Percentiles rank a stretch among this genome's conserved stretches.
phyloP scores from a whole-genome alignment of 1,140 invertebrate genomes.

The Drosophila fuyamai region DNA sequence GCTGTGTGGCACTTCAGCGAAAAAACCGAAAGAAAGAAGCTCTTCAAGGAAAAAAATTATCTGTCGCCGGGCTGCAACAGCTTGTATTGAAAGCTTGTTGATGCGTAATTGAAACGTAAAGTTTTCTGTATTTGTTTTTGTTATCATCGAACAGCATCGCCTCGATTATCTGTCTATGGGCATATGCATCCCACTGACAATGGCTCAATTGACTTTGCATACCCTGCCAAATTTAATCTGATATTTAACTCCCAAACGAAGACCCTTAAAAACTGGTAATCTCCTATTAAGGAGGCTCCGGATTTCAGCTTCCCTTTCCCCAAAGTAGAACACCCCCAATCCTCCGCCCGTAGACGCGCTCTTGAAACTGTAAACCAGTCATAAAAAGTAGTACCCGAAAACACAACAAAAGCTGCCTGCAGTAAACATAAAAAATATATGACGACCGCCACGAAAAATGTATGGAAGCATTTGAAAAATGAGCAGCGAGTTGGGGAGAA shows the following conservation, averaged over 20 bases:
- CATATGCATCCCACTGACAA: not conserved
- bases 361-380: constrained; percentile 73
- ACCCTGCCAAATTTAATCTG: not conserved
- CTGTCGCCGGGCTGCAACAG: constrained; percentile 74
- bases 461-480: constrained; percentile 74
- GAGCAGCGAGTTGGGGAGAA: constrained; percentile 27
- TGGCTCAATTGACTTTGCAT: constrained; percentile 30
- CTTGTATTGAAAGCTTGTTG: constrained; percentile 82
- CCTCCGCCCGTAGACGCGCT: constrained; percentile 48
- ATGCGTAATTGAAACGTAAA: constrained; percentile 84
- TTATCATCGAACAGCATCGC: not conserved
- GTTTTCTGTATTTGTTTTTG: constrained; percentile 54
- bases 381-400: constrained; percentile 74
- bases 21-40: constrained; percentile 20
- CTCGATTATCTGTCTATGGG: constrained; percentile 10
- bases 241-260: not conserved
- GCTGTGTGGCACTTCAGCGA: constrained; percentile 38
- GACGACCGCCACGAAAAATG: constrained; percentile 66
- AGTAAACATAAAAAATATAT: constrained; percentile 77
- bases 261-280: not conserved
- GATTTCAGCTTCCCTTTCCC: not conserved
- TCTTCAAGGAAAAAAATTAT: constrained; percentile 57
- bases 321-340: constrained; percentile 48
- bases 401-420: constrained; percentile 66
- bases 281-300: not conserved